Evolutionary conservation across 2,888 invertebrate genomes (phyloP).

Genomic region (Epicampocera succincta): DNA sequence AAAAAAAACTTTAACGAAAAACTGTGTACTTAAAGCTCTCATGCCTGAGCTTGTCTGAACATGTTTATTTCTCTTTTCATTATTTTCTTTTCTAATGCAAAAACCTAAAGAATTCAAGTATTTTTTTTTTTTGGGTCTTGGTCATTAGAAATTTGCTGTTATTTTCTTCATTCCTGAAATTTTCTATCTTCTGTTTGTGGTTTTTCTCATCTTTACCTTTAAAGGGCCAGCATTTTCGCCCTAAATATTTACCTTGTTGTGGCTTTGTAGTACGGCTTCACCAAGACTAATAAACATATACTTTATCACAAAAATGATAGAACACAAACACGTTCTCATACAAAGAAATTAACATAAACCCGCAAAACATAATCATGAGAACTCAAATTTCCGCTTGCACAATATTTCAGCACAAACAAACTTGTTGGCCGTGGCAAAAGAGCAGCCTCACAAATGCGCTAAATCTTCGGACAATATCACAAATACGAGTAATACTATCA

Average conservation of each 20-base stretch:
- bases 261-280: slow-evolving; percentile 46
- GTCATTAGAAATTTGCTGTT: slow-evolving; percentile 22
- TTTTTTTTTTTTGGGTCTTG: slow-evolving; percentile 30
- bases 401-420: neutral
- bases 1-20: too few relatives aligned
- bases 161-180: neutral
- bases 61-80: too few relatives aligned
- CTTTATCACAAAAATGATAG: slow-evolving; percentile 1
- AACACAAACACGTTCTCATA: slow-evolving; percentile 4
- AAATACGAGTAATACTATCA: too few relatives aligned
- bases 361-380: neutral
- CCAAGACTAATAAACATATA: slow-evolving; percentile 14
- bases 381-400: neutral
- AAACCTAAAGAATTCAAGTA: neutral
- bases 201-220: neutral
- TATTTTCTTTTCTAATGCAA: too few relatives aligned
- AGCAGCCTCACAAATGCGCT: neutral
- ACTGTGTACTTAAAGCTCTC: too few relatives aligned
- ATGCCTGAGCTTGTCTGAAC: too few relatives aligned
- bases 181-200: neutral
- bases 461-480: too few relatives aligned
- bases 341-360: slow-evolving; percentile 2
- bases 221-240: slow-evolving; percentile 46
- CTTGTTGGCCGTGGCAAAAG: neutral
- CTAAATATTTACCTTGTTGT: slow-evolving; percentile 67